These are phyloP conservation scores for Protomyctophum bolini DNA, from an alignment of 2,113 vertebrate genomes.

Conservation along the genomic window DNA sequence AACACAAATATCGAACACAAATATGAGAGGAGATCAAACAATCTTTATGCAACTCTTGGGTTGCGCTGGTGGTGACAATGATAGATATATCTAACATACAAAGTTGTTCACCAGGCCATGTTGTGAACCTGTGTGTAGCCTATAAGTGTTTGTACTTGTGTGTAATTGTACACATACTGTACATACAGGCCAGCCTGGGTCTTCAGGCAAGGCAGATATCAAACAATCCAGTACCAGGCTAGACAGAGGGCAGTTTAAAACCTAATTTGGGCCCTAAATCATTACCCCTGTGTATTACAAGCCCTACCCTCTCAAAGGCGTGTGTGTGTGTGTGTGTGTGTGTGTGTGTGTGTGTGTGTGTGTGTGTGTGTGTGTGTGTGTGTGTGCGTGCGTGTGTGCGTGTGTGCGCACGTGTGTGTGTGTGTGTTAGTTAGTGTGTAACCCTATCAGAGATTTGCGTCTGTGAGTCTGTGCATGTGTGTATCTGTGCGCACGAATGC, in stretches of 20 bases:
- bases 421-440: constrained; percentile 27
- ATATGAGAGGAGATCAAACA: too few relatives aligned
- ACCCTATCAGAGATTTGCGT: too few relatives aligned
- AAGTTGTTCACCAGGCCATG: neutral
- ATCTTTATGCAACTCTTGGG: too few relatives aligned
- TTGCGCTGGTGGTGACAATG: too few relatives aligned
- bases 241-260: constrained; percentile 80
- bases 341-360: constrained; percentile 23
- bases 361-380: neutral
- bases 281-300: constrained; percentile 81
- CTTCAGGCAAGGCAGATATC: constrained; percentile 53
- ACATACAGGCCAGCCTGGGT: constrained; percentile 2
- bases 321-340: constrained; percentile 60
- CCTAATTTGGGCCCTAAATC: constrained; percentile 82
- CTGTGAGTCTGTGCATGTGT: neutral
- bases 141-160: neutral
- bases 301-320: constrained; percentile 73
- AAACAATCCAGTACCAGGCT: constrained; percentile 72
- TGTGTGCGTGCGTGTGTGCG: constrained; percentile 58
- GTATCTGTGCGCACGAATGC: too few relatives aligned
- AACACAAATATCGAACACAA: too few relatives aligned
- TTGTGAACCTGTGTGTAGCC: neutral
- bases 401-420: constrained; percentile 43
- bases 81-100: too few relatives aligned
- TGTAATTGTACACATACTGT: neutral